Evolutionary conservation across 2,888 invertebrate genomes (phyloP).

Genomic region (Drosophila percnosoma): DNA sequence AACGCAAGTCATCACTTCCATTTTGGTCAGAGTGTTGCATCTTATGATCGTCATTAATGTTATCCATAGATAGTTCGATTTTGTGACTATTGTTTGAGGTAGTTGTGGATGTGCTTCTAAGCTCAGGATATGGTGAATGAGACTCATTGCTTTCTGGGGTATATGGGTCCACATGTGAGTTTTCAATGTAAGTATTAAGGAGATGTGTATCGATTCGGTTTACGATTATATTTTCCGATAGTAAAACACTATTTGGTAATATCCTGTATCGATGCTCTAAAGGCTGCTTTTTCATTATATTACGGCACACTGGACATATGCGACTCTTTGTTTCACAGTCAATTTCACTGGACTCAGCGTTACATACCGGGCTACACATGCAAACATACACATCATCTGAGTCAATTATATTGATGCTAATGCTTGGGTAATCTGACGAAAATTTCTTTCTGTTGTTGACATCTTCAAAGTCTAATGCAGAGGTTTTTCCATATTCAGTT

Average conservation of each 20-base stretch:
- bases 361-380: constrained; percentile 74
- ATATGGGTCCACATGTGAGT: constrained; percentile 87
- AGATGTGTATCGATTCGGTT: constrained; percentile 86
- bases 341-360: constrained; percentile 18
- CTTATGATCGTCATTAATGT: constrained; percentile 23
- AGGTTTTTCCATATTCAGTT: constrained; percentile 8
- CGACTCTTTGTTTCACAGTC: constrained; percentile 47
- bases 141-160: constrained; percentile 94
- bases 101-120: constrained; percentile 66
- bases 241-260: constrained; percentile 80
- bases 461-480: constrained; percentile 1
- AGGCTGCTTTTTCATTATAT: constrained; percentile 80
- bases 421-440: constrained; percentile 56
- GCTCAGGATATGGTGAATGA: constrained; percentile 88
- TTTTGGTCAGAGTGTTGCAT: neutral
- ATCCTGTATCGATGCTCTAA: constrained; percentile 79
- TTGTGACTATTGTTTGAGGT: constrained; percentile 70
- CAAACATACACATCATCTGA: constrained; percentile 85
- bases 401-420: constrained; percentile 85
- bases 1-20: constrained; percentile 6
- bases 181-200: constrained; percentile 81
- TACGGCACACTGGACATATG: constrained; percentile 81
- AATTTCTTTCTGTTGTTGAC: constrained; percentile 6
- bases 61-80: constrained; percentile 38
- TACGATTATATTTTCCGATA: constrained; percentile 85